phyloP scores from a whole-genome alignment of 2,888 invertebrate species.

The Drosophila lutescens region DNA sequence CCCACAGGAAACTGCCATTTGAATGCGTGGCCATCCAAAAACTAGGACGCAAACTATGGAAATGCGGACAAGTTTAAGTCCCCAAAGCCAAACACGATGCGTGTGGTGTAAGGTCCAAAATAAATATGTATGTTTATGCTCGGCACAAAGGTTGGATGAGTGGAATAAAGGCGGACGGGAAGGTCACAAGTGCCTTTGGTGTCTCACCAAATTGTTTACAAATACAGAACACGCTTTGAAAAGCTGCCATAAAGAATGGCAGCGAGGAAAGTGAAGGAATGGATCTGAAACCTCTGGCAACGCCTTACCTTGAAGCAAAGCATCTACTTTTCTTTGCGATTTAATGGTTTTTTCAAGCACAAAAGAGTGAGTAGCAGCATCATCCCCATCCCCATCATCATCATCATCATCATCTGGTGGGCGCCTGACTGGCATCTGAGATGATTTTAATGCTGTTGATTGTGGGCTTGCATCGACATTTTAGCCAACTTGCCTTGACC shows the following conservation, averaged over 20 bases:
- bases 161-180: conserved; percentile 15
- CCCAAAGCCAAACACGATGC: conserved; percentile 20
- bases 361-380: conserved; percentile 35
- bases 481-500: conserved; percentile 35
- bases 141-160: conserved; percentile 6
- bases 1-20: conserved; percentile 22
- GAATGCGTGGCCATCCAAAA: conserved; percentile 28
- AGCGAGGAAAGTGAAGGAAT: conserved; percentile 10
- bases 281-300: conserved; percentile 27
- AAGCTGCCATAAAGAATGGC: conserved; percentile 48
- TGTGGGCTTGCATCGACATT: conserved; percentile 51
- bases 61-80: conserved; percentile 37
- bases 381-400: conserved; percentile 10
- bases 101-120: conserved; percentile 26
- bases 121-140: conserved; percentile 47
- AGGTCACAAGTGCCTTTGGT: conserved; percentile 49
- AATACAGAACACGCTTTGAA: conserved; percentile 72
- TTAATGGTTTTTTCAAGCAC: conserved; percentile 65
- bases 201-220: conserved; percentile 69
- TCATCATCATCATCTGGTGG: conserved; percentile 21
- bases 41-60: conserved; percentile 50
- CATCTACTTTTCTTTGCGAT: conserved; percentile 31
- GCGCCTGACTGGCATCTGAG: conserved; percentile 66
- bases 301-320: conserved; percentile 35
- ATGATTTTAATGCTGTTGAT: conserved; percentile 38